phyloP scores from a whole-genome alignment of 1,140 invertebrate genomes.

The Drosophila malerkotliana region DNA sequence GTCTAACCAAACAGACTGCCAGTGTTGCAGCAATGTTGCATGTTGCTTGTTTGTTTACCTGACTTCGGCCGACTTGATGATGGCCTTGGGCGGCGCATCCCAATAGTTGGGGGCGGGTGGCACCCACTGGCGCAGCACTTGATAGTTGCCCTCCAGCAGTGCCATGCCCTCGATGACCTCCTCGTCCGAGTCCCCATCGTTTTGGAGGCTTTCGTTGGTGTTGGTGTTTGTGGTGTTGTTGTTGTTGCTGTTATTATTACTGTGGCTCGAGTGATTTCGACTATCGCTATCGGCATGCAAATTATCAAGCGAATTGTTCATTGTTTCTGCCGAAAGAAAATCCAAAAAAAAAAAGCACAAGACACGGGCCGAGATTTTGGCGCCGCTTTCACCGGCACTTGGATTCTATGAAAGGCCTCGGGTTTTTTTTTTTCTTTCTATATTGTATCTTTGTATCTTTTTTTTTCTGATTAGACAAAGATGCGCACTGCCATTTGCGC shows the following conservation, averaged over 20 bases:
- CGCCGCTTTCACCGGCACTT: slow-evolving; percentile 61
- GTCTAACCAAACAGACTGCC: background rate
- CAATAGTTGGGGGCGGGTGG: slow-evolving; percentile 82
- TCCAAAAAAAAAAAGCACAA: slow-evolving; percentile 4
- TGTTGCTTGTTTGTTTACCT: slow-evolving; percentile 57
- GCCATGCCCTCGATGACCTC: slow-evolving; percentile 83
- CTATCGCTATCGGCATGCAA: slow-evolving; percentile 57
- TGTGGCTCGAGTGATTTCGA: slow-evolving; percentile 19
- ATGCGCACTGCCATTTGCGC: slow-evolving; percentile 77
- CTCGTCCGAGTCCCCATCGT: slow-evolving; percentile 79
- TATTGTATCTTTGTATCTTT: background rate
- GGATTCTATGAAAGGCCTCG: slow-evolving; percentile 14
- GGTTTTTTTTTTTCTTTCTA: slow-evolving; percentile 2
- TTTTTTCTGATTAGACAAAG: slow-evolving; percentile 56
- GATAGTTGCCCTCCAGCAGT: slow-evolving; percentile 83
- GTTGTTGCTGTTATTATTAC: slow-evolving; percentile 41
- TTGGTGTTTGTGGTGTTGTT: slow-evolving; percentile 21
- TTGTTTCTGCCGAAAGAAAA: slow-evolving; percentile 40
- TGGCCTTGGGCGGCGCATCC: slow-evolving; percentile 82
- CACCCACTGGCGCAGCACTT: slow-evolving; percentile 80
- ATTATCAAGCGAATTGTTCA: slow-evolving; percentile 73
- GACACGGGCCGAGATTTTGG: slow-evolving; percentile 46
- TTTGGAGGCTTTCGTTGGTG: slow-evolving; percentile 35
- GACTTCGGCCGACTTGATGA: slow-evolving; percentile 83
- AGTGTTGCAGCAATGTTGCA: background rate